Conservation (phyloP, 2,113 vertebrate species). For the Galbula dea region DNA sequence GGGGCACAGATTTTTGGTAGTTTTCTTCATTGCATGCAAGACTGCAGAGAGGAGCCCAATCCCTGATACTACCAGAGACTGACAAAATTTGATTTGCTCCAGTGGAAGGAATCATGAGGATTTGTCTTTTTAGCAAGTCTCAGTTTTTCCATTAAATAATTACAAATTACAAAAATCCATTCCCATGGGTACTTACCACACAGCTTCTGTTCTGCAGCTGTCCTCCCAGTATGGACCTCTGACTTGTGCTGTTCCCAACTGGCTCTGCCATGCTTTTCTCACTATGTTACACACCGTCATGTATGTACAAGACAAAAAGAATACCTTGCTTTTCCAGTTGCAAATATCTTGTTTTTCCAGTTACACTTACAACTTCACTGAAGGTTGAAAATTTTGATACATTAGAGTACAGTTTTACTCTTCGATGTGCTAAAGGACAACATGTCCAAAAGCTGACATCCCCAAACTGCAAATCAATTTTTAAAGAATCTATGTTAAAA, state of each 20-base stretch:
- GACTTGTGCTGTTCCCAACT: neutral
- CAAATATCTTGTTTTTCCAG: neutral
- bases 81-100: neutral
- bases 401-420: neutral
- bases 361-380: neutral
- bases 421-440: rapidly evolving
- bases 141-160: neutral
- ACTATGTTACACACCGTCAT: neutral
- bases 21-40: neutral
- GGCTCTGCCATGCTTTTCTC: neutral
- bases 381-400: neutral
- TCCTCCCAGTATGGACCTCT: rapidly evolving
- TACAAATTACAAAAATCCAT: neutral
- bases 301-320: rapidly evolving
- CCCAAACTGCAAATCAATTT: neutral
- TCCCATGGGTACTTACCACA: neutral
- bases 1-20: neutral
- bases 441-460: neutral
- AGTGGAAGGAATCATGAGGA: neutral
- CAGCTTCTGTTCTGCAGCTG: rapidly evolving
- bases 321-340: no score
- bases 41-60: rapidly evolving
- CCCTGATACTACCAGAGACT: neutral
- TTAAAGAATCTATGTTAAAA: neutral
- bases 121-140: neutral